These are phyloP conservation scores for Cephus spinipes DNA, from an alignment of 2,888 invertebrate species.

Conservation along the genomic window DNA sequence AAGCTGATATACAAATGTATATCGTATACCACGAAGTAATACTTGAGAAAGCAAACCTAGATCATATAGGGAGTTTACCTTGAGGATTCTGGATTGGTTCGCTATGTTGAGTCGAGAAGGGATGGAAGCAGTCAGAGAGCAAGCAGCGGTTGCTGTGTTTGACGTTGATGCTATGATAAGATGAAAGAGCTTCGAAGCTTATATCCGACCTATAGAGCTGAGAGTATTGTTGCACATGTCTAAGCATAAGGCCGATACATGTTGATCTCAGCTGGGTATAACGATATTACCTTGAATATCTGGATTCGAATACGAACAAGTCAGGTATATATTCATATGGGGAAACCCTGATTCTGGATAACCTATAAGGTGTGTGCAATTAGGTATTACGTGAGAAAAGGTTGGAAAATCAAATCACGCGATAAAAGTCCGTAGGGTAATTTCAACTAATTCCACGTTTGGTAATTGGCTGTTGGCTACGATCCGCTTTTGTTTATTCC, in stretches of 20 bases:
- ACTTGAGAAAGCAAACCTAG: constrained; percentile 44
- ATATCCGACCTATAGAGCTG: constrained; percentile 59
- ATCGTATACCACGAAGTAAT: constrained; percentile 7
- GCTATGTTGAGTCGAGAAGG: constrained; percentile 56
- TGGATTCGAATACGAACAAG: background rate
- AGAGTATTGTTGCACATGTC: constrained; percentile 63
- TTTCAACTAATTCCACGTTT: constrained; percentile 47
- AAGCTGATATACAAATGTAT: background rate
- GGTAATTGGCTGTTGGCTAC: constrained; percentile 51
- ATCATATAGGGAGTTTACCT: constrained; percentile 41
- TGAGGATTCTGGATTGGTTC: constrained; percentile 46
- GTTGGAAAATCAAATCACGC: background rate
- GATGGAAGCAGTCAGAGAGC: constrained; percentile 52
- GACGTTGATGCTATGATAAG: constrained; percentile 67
- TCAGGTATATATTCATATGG: background rate
- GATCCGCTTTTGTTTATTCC: constrained; percentile 36
- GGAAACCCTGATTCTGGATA: background rate
- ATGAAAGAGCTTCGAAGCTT: constrained; percentile 65
- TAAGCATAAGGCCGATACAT: constrained; percentile 61
- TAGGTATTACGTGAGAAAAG: background rate
- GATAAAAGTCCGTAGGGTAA: constrained; percentile 33
- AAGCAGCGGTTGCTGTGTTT: constrained; percentile 62
- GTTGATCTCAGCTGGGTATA: constrained; percentile 41
- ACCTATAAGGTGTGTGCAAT: background rate
- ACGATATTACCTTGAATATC: background rate